These are phyloP conservation scores for Pithys albifrons DNA, from an alignment of 2,113 vertebrate species.

Conservation along the genomic window DNA sequence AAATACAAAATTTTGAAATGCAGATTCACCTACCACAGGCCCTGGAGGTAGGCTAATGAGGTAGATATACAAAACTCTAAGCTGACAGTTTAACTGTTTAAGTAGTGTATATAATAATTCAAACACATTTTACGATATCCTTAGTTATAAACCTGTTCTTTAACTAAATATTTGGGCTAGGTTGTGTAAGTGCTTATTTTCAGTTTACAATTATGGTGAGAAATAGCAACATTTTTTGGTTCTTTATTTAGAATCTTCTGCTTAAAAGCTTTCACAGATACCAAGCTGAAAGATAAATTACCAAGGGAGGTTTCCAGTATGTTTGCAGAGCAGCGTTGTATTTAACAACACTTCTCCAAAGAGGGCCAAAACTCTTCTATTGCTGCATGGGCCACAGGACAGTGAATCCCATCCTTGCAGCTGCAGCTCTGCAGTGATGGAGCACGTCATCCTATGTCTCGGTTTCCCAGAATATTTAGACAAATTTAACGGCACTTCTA, in stretches of 20 bases:
- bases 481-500: background rate
- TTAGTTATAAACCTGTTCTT: conserved; percentile 74
- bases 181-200: conserved; percentile 69
- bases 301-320: background rate
- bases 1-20: conserved; percentile 78
- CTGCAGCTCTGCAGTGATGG: background rate
- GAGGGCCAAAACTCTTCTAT: background rate
- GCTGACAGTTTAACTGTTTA: conserved; percentile 82
- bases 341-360: background rate
- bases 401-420: accelerated
- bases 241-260: conserved; percentile 66
- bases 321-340: background rate
- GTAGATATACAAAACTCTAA: conserved; percentile 77
- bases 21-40: conserved; percentile 73
- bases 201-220: conserved; percentile 68
- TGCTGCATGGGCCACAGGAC: background rate
- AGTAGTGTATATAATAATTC: conserved; percentile 78
- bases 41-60: conserved; percentile 78
- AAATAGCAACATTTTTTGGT: conserved; percentile 57
- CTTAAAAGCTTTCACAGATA: conserved; percentile 61
- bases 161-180: conserved; percentile 79
- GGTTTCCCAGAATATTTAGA: background rate
- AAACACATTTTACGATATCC: conserved; percentile 68
- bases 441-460: background rate
- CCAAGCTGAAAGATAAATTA: conserved; percentile 25